phyloP scores from a whole-genome alignment of 2,888 invertebrate genomes.

The Sphaerophoria taeniata region DNA sequence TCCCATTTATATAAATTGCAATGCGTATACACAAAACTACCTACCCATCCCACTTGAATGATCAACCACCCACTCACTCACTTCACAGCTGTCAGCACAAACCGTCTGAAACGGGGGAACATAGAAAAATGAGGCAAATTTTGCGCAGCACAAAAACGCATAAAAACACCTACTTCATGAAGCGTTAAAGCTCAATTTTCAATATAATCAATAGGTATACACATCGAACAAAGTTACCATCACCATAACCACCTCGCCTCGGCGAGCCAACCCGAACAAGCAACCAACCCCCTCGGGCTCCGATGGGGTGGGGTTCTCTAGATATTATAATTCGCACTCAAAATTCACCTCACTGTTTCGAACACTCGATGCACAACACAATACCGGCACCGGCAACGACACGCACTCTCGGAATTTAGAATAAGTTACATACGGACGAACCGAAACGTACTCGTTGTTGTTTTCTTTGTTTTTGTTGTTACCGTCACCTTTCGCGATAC shows the following conservation, averaged over 20 bases:
- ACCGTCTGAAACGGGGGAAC: neutral
- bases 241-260: conserved; percentile 34
- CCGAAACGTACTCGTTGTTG: neutral
- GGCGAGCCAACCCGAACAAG: no score
- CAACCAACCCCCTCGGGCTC: conserved; percentile 16
- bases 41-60: conserved; percentile 42
- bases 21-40: neutral
- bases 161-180: conserved; percentile 27
- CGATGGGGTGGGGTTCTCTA: neutral
- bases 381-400: conserved; percentile 22
- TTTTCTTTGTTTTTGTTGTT: neutral
- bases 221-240: conserved; percentile 29
- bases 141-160: conserved; percentile 36
- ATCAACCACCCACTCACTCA: conserved; percentile 18
- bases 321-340: conserved; percentile 6
- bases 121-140: neutral
- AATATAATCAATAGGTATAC: conserved; percentile 56
- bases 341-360: conserved; percentile 36
- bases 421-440: conserved; percentile 13
- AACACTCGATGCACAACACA: conserved; percentile 19
- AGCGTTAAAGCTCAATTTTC: conserved; percentile 63
- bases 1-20: conserved; percentile 32
- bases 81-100: conserved; percentile 2
- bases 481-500: neutral
- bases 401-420: conserved; percentile 31